Percentiles rank a stretch among this genome's conserved stretches.
Conservation (phyloP, 2,113 vertebrate species). For the Phrynosoma blainvillii region DNA sequence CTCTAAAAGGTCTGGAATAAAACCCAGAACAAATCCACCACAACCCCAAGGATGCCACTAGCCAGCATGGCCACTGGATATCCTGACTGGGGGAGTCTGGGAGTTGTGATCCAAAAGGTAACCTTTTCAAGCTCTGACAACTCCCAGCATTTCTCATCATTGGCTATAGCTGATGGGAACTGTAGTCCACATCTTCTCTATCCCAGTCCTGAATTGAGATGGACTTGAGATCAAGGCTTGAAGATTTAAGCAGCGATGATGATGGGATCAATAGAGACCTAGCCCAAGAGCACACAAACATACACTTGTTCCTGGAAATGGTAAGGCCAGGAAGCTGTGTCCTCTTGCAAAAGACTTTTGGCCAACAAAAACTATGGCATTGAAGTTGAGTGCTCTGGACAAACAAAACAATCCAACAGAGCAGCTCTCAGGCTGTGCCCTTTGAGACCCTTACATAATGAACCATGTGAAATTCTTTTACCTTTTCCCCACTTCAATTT, state of each 20-base stretch:
- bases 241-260: background rate
- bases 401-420: slow-evolving; percentile 9
- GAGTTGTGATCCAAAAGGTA: no score
- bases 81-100: no score
- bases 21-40: no score
- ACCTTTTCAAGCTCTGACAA: no score
- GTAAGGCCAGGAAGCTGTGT: background rate
- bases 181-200: background rate
- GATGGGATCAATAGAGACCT: background rate
- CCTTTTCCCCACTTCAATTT: background rate
- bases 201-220: background rate
- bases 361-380: slow-evolving; percentile 35
- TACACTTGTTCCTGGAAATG: background rate
- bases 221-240: background rate
- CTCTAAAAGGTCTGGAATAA: no score
- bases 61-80: no score
- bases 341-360: slow-evolving; percentile 29
- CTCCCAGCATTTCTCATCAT: no score
- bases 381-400: background rate
- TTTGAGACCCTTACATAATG: fast-evolving
- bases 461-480: background rate
- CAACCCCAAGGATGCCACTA: no score
- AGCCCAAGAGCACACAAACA: background rate
- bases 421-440: background rate
- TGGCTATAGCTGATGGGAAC: no score